Evolutionary conservation across 2,113 vertebrate species (phyloP), one percentile per base, ranked within the genome.

Genomic region (Hypocryptadius cinnamomeus): DNA sequence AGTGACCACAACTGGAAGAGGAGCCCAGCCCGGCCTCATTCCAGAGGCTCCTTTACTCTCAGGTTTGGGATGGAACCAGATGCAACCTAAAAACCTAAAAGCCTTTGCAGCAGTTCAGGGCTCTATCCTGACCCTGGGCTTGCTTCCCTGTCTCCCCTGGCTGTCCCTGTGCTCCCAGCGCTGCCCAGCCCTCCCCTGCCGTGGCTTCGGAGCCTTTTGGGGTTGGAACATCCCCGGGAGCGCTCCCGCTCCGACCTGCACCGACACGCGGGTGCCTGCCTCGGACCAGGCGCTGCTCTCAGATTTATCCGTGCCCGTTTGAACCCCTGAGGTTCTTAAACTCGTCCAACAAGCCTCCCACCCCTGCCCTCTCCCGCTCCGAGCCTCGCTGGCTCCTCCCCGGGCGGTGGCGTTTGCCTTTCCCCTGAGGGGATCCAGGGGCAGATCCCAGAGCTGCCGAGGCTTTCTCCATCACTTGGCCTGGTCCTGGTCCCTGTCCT

Each of bases 121-220:
- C 50, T 28, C 54, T 42, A 1, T 7, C 8, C 20, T 25, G 9
- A 13, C 17, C 2, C 61, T 11, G 63, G 21, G 28, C 31, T 19
- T 10, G 15, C 11, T 44, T 53, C 33, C 22, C 48, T 40, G n/a
- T n/a, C n/a, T n/a, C 39, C 39, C 39, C 69, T 21, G 35, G 9
- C 35, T n/a, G 28, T 44, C 13, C 33, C 30, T 2, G 37, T 9
- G 56, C 2, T 33, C 15, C 42, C 39, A 30, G 39, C 15, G 4
- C 27, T 6, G 37, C 21, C 24, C 61, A 70, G 39, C 30, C 4
- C 1, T 33, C 2, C 0, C 57, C 54, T 3, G 2, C 28, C 0
- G 0, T 1, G 30, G 2, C 54, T 44, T 42, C 16, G 53, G 53
- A 21, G 53, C 53, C 5, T 6, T 33, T 33, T 14, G 64, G 64